Evolutionary conservation across 2,888 invertebrate genomes (phyloP), one percentile per base, ranked within the genome.

Genomic region (Diarsia brunnea): DNA sequence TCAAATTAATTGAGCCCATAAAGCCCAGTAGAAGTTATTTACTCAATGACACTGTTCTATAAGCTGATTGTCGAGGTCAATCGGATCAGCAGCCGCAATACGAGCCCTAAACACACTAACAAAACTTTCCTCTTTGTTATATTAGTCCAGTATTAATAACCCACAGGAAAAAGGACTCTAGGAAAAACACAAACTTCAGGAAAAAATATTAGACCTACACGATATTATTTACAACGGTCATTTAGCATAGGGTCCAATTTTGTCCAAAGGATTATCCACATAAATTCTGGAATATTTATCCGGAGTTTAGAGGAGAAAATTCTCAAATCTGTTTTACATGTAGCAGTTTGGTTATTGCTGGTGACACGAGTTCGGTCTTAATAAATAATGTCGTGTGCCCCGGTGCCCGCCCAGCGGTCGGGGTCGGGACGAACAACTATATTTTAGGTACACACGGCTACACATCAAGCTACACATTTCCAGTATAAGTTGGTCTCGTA

Each of bases 261-360:
- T 19, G 61, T 72, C 58, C 67, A 81, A 81, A 84, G 69, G 85
- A 84, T 81, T 76, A 72, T 80, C 43, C 79, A 31, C 53, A 84
- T 74, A 87, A 81, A 79, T 72, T 84, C 49, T 43, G 70, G 64
- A 64, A 75, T 70, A 73, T 85, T 82, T 68, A 82, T 69, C 66
- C 74, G 45, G 61, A 65, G 66, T 69, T 79, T 78, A 67, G 75
- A 70, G 53, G 67, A 72, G 83, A 80, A 87, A 85, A 87, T 83
- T 81, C 78, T 76, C 64, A 87, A 87, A 87, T 87, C 88, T 86
- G 88, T 87, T 86, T 86, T 86, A 79, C 88, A 87, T 87, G 88
- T 85, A 87, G 81, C 84, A 76, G 81, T 82, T 73, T 76, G 78
- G 88, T 88, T 88, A 84, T 86, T 88, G 88, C 79, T 86, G 84